Conservation (phyloP, 2,797 vertebrate species). For the Mormyrops attenuatus region DNA sequence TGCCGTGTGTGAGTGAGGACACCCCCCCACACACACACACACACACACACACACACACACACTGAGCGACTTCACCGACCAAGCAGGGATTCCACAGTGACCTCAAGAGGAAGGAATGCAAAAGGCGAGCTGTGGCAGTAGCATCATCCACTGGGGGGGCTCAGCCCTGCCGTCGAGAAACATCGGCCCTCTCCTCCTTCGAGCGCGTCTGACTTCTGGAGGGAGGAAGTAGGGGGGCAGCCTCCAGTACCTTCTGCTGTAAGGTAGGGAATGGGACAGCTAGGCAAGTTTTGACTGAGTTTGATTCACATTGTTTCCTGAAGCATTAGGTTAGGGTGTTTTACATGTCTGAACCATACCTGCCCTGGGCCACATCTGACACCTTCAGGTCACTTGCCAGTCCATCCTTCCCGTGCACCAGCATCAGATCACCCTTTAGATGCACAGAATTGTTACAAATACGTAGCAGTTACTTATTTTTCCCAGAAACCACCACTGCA, state of each 20-base stretch:
- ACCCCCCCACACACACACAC: too few relatives aligned
- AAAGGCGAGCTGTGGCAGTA: constrained; percentile 31
- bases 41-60: too few relatives aligned
- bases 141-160: background rate
- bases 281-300: background rate
- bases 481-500: background rate
- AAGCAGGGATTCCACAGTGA: constrained; percentile 65
- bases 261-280: background rate
- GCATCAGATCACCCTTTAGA: background rate
- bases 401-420: background rate
- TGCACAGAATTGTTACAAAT: background rate
- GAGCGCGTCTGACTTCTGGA: background rate
- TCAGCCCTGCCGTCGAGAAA: background rate
- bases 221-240: background rate
- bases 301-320: background rate
- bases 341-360: background rate
- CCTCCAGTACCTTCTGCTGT: background rate
- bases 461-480: background rate
- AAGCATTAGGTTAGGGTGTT: background rate
- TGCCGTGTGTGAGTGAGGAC: background rate
- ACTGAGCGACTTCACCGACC: background rate
- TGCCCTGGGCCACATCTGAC: background rate
- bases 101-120: constrained; percentile 64
- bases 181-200: background rate
- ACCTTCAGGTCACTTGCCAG: background rate